phyloP scores from a whole-genome alignment of 2,888 invertebrate species.

The Cryptosula pallasiana region DNA sequence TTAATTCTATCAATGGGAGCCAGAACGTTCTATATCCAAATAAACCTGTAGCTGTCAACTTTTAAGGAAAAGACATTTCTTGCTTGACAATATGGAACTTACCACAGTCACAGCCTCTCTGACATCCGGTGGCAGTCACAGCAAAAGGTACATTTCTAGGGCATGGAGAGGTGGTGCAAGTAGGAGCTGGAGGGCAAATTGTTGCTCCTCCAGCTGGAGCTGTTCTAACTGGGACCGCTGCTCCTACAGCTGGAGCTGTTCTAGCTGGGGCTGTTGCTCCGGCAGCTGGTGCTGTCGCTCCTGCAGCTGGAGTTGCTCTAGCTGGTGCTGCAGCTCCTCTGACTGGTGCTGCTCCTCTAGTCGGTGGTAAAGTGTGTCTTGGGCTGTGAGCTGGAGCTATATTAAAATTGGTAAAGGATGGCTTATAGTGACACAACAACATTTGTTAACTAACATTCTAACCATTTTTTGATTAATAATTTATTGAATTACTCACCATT shows the following conservation, averaged over 20 bases:
- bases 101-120: background rate
- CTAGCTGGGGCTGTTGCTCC: background rate
- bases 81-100: background rate
- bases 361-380: no score
- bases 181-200: background rate
- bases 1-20: no score
- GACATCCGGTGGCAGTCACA: background rate
- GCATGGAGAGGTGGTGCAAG: background rate
- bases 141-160: background rate
- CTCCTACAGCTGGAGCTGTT: background rate
- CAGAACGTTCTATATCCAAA: no score
- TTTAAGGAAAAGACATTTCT: no score
- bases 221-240: conserved; percentile 30
- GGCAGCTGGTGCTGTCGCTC: background rate
- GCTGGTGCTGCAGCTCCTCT: no score
- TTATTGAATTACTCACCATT: background rate
- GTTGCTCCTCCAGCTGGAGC: conserved; percentile 39
- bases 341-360: no score
- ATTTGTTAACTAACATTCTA: background rate
- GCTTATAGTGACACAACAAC: no score
- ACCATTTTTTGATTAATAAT: no score
- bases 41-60: no score
- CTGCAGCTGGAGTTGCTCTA: background rate
- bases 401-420: no score
- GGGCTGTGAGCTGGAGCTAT: no score